Evolutionary conservation across 2,113 vertebrate genomes (phyloP).

Genomic region (Smithornis capensis): DNA sequence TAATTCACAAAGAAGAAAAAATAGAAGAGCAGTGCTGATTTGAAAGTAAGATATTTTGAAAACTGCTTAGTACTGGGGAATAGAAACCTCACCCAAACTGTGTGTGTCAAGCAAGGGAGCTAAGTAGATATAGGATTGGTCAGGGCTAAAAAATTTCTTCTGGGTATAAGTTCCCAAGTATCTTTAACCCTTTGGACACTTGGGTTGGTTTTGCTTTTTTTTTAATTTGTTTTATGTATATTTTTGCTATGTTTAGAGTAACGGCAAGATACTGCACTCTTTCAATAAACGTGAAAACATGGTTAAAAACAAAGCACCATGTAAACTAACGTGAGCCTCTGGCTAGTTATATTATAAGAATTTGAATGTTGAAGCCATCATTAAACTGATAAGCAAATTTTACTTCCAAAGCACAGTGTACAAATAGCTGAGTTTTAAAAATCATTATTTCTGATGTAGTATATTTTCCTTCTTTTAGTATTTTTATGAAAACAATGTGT

Average conservation of each 20-base stretch:
- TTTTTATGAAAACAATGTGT: not conserved
- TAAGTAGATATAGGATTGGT: not conserved
- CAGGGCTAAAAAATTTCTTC: not conserved
- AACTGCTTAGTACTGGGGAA: not conserved
- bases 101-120: not conserved
- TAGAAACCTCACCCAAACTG: fast-evolving
- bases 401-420: not conserved
- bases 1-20: not conserved
- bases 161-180: not conserved
- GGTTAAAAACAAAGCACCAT: not conserved
- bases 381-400: not conserved
- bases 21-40: not conserved
- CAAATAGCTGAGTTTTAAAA: not conserved
- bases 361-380: not conserved
- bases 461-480: not conserved
- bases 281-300: not conserved
- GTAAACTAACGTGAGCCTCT: not conserved
- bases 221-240: not conserved
- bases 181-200: not conserved
- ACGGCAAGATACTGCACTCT: not conserved
- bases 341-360: not conserved
- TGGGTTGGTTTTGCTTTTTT: not conserved
- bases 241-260: not conserved
- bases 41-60: not conserved
- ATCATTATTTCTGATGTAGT: not conserved